Base-by-base conservation (phyloP, 2,113 vertebrate genomes). In the Oxyruncus cristatus region DNA sequence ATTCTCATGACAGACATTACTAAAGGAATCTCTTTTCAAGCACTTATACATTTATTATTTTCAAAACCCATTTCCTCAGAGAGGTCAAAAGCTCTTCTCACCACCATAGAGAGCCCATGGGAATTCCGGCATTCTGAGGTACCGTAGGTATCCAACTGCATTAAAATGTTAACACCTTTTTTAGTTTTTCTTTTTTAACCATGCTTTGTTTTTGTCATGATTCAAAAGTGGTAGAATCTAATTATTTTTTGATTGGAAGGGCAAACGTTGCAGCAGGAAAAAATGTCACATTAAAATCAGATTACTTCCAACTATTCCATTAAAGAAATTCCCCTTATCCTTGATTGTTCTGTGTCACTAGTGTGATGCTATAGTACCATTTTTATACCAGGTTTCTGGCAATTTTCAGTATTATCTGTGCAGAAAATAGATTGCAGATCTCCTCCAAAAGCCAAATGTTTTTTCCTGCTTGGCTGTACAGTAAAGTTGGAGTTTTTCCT, bases 31-130 rank as follows among this genome's bases (percentile, higher is more conserved):
- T 63, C 55, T 93, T 90, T 84, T 81, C 75, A 77, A 93, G 52
- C 37, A 83, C 39, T 88, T 84, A 77, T 0, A 1, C 50, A 53
- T 88, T 92, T 95, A 58, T 92, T 93, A 78, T 93, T 95, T 95
- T 78, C 58, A 94, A 96, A 96, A n/a, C 23, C n/a, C 76, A 61
- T 95, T 92, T 96, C 61, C 41, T 92, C 72, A 61, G 79, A 91
- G 82, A 93, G 95, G 92, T 96, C 96, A 96, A 95, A 95, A 95
- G 93, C 93, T 92, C 79, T 92, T 96, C 82, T 94, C 35, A 68
- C 52, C 52, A 61, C 68, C 47, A 21, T 49, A 91, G 88, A 33
- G 52, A 93, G 14, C 63, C 79, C 56, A 67, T 71, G 88, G 39
- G 85, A 93, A 88, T 83, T 88, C 68, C 1, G 0, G 11, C 41